phyloP scores from a whole-genome alignment of 2,888 invertebrate species.

The Drosophila affinis region DNA sequence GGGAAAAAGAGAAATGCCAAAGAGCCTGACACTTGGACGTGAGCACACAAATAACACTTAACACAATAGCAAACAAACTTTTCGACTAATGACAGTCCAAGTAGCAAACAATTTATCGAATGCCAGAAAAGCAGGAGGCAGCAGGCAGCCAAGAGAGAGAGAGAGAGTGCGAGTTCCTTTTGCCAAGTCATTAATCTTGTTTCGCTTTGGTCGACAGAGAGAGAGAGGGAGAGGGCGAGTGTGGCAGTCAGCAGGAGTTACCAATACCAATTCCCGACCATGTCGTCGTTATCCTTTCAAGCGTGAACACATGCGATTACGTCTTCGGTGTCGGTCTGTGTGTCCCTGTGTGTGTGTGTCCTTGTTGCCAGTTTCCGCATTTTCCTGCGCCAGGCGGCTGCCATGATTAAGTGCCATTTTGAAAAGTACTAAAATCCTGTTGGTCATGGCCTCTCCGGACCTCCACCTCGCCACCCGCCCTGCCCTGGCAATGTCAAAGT shows the following conservation, averaged over 20 bases:
- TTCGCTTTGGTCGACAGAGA: conserved; percentile 68
- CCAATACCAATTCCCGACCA: conserved; percentile 42
- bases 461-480: conserved; percentile 19
- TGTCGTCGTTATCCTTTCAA: conserved; percentile 81
- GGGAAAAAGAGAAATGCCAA: conserved; percentile 20
- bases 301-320: conserved; percentile 83
- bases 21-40: conserved; percentile 76
- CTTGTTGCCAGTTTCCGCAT: conserved; percentile 79
- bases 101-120: conserved; percentile 80
- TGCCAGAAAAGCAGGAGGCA: conserved; percentile 53
- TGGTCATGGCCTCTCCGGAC: conserved; percentile 67
- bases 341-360: conserved; percentile 52
- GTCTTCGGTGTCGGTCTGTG: conserved; percentile 69
- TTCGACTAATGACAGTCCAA: conserved; percentile 82
- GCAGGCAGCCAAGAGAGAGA: conserved; percentile 7
- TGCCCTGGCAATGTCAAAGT: conserved; percentile 77
- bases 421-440: conserved; percentile 83
- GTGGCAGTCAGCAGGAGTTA: conserved; percentile 36
- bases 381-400: conserved; percentile 80
- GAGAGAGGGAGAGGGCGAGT: conserved; percentile 23
- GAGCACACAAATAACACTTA: conserved; percentile 81
- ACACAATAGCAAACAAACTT: conserved; percentile 82
- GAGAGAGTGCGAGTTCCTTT: conserved; percentile 40
- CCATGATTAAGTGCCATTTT: conserved; percentile 83
- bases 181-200: conserved; percentile 82